Conservation (phyloP, 2,888 invertebrate species). For the Eupithecia abbreviata region DNA sequence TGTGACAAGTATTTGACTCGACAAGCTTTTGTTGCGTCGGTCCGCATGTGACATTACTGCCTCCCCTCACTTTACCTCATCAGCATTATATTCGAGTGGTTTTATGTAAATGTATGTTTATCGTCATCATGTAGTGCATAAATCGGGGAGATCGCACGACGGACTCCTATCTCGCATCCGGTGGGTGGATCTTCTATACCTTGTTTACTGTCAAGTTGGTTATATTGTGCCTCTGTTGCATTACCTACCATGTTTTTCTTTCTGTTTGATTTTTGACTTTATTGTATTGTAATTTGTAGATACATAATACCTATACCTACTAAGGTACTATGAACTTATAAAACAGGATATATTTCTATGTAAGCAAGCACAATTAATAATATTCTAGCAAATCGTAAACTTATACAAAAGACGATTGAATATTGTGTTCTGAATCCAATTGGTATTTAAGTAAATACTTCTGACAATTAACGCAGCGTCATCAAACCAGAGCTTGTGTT, state of each 20-base stretch:
- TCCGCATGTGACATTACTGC: background rate
- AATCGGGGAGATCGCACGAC: conserved; percentile 13
- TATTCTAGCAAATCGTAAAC: background rate
- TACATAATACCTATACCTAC: background rate
- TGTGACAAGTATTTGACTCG: background rate
- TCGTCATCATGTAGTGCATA: conserved; percentile 5
- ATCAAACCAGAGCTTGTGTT: no score
- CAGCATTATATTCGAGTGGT: background rate
- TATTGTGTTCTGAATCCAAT: background rate
- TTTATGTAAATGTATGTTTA: conserved; percentile 8
- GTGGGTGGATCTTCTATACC: conserved; percentile 17
- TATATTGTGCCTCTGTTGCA: background rate
- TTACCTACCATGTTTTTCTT: background rate
- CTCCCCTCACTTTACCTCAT: background rate
- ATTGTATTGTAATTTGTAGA: background rate
- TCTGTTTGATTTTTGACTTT: background rate
- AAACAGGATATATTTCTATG: background rate
- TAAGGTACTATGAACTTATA: background rate
- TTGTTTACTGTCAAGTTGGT: background rate
- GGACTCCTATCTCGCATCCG: conserved; percentile 21
- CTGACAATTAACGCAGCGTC: no score
- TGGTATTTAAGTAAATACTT: background rate
- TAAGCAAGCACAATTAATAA: background rate
- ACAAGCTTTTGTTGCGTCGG: background rate
- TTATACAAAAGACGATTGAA: background rate